A percentile compares a stretch with the other conserved stretches of the same genome.
phyloP scores from a whole-genome alignment of 2,797 vertebrate genomes.

The Thalassophryne amazonica region DNA sequence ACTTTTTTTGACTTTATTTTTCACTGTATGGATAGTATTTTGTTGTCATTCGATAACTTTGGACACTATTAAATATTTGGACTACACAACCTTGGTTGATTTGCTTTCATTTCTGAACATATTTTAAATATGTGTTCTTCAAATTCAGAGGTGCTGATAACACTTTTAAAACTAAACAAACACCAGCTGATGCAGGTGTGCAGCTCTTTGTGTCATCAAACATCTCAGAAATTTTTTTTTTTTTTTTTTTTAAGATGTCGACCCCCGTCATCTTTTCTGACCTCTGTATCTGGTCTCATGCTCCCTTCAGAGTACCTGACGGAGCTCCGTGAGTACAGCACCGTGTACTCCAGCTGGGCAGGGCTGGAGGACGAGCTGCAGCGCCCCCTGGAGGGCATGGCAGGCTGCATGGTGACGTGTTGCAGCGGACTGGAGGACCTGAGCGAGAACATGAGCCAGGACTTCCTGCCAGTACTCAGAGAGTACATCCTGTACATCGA shows the following conservation, averaged over 20 bases:
- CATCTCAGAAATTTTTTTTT: not conserved
- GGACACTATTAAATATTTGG: too few relatives aligned
- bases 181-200: too few relatives aligned
- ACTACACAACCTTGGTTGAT: too few relatives aligned
- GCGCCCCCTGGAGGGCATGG: slow-evolving; percentile 88
- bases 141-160: too few relatives aligned
- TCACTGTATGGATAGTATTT: too few relatives aligned
- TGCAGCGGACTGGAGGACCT: slow-evolving; percentile 88
- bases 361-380: slow-evolving; percentile 83
- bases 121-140: too few relatives aligned
- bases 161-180: too few relatives aligned
- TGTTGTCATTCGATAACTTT: too few relatives aligned
- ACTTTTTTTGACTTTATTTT: too few relatives aligned
- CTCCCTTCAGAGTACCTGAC: slow-evolving; percentile 86
- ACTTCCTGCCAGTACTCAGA: slow-evolving; percentile 91
- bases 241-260: not conserved
- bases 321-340: slow-evolving; percentile 91
- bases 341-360: slow-evolving; percentile 92
- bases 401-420: slow-evolving; percentile 85
- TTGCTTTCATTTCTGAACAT: too few relatives aligned
- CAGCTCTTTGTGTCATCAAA: too few relatives aligned
- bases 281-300: fast-evolving
- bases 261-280: not conserved
- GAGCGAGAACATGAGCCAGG: slow-evolving; percentile 91
- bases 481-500: slow-evolving; percentile 94